Percentiles rank a stretch among this genome's conserved stretches.
Evolutionary conservation across 1,140 invertebrate genomes (phyloP).

Genomic region (Chironomus tepperi): DNA sequence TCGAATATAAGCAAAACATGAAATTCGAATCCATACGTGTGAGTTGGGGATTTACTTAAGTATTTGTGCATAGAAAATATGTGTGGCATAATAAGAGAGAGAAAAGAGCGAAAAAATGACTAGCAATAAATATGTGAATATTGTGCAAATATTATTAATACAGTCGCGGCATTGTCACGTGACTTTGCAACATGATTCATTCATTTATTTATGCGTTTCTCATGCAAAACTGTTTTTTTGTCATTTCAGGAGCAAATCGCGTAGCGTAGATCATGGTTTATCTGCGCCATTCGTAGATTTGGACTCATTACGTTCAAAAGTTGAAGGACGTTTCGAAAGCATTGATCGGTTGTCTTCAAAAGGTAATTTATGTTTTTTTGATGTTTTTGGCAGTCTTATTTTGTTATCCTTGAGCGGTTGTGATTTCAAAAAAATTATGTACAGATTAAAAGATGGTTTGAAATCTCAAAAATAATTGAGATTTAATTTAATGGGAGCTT

Average conservation of each 20-base stretch:
- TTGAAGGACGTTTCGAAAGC: constrained; percentile 71
- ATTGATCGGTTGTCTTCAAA: constrained; percentile 51
- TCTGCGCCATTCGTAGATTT: constrained; percentile 66
- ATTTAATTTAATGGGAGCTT: too few relatives aligned
- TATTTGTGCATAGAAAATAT: background rate
- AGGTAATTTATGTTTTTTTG: constrained; percentile 35
- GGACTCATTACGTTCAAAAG: constrained; percentile 69
- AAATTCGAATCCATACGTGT: too few relatives aligned
- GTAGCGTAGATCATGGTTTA: constrained; percentile 79
- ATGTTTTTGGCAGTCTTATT: too few relatives aligned
- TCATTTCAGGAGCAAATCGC: constrained; percentile 71
- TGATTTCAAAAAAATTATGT: too few relatives aligned
- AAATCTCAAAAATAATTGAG: too few relatives aligned
- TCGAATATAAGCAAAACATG: too few relatives aligned
- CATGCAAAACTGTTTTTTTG: constrained; percentile 22
- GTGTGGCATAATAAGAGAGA: background rate
- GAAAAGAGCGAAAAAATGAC: background rate
- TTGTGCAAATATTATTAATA: background rate
- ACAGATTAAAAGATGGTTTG: too few relatives aligned
- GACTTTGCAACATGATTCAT: constrained; percentile 9
- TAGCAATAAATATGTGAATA: constrained; percentile 1
- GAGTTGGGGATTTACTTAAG: background rate
- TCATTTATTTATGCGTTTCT: too few relatives aligned
- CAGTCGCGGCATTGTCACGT: background rate
- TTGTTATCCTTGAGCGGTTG: too few relatives aligned